These are phyloP conservation scores for Drosophila helvetica DNA, from an alignment of 2,888 invertebrate species.

Conservation along the genomic window DNA sequence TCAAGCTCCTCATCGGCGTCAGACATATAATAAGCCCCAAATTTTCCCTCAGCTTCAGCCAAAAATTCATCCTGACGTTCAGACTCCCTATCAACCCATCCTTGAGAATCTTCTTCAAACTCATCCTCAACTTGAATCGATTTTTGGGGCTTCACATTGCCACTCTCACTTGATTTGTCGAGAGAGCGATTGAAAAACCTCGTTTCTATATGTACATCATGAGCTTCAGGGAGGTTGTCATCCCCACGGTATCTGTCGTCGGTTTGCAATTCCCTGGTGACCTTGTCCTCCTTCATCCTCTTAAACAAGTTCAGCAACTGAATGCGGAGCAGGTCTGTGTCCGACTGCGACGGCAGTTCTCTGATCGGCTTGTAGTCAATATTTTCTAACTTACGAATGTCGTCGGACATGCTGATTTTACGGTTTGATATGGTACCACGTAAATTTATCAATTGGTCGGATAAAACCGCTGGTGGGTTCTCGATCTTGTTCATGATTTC, in stretches of 20 bases:
- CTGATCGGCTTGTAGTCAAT: not conserved
- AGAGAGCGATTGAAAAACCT: not conserved
- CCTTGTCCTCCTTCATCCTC: constrained; percentile 40
- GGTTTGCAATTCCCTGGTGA: constrained; percentile 38
- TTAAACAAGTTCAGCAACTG: constrained; percentile 30
- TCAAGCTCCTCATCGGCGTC: not conserved
- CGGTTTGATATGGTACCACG: constrained; percentile 1
- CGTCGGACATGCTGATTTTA: constrained; percentile 2
- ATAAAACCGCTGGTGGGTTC: not conserved
- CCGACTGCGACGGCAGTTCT: not conserved
- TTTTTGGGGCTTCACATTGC: not conserved
- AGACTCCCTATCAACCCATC: not conserved
- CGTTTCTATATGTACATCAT: constrained; percentile 17
- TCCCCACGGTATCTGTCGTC: constrained; percentile 1
- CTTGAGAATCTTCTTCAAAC: not conserved
- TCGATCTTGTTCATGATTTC: constrained; percentile 25
- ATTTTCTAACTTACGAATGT: constrained; percentile 7
- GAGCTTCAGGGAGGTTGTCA: not conserved
- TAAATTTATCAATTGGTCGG: constrained; percentile 18
- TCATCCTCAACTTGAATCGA: not conserved
- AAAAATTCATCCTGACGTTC: not conserved
- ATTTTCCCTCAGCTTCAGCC: too few relatives aligned
- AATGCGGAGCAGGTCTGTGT: not conserved
- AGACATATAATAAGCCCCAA: not conserved
- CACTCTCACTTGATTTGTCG: rapidly evolving